Conservation (phyloP, 2,797 vertebrate genomes). For the Epinephelus awoara region DNA sequence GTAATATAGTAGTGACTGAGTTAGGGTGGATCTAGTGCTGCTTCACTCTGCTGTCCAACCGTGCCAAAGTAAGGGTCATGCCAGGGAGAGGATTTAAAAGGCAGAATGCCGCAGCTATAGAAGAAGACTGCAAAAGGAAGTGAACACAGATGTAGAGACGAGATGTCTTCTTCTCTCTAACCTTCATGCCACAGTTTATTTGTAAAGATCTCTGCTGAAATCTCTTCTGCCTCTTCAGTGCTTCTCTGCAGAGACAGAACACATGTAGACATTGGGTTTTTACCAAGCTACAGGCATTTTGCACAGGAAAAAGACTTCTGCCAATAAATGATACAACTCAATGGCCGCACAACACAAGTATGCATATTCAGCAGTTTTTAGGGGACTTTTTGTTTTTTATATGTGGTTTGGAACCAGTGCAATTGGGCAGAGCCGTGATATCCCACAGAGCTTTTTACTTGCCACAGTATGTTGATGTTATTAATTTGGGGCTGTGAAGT, state of each 20-base stretch:
- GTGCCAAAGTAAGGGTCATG: constrained; percentile 24
- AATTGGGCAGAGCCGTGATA: constrained; percentile 6
- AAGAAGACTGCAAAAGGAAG: neutral
- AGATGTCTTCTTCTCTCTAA: constrained; percentile 2
- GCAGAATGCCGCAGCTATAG: constrained; percentile 12
- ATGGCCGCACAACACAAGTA: neutral
- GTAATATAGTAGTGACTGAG: constrained; percentile 24
- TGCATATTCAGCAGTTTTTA: constrained; percentile 38
- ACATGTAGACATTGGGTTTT: neutral
- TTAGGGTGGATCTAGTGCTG: constrained; percentile 8
- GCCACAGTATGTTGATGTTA: constrained; percentile 39
- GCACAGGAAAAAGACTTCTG: neutral
- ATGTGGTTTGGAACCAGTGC: neutral
- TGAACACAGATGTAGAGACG: neutral
- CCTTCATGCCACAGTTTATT: constrained; percentile 11
- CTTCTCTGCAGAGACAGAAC: constrained; percentile 10
- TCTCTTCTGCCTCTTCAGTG: neutral
- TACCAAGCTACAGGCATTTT: neutral
- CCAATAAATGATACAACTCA: constrained; percentile 4
- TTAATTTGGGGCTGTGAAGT: constrained; percentile 37
- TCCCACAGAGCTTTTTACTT: constrained; percentile 39
- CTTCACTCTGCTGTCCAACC: constrained; percentile 35
- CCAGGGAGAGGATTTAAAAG: constrained; percentile 8
- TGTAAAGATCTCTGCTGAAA: constrained; percentile 20
- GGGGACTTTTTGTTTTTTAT: neutral